Evolutionary conservation across 2,113 vertebrate species (phyloP).

Genomic region (Eubucco bourcierii): DNA sequence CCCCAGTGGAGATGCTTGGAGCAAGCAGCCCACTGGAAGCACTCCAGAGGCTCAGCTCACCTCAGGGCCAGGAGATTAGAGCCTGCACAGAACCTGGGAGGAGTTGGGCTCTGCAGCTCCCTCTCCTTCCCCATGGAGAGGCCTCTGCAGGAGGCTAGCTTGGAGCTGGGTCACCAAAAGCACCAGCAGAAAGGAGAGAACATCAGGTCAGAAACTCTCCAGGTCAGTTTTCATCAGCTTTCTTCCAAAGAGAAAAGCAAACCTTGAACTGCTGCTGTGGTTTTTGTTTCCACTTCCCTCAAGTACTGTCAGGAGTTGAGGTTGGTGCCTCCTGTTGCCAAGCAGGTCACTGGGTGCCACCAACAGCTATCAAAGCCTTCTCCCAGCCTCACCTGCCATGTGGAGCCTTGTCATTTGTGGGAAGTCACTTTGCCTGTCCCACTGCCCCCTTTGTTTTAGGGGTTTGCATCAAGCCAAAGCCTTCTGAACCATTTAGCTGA

Average conservation of each 20-base stretch:
- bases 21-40: not conserved
- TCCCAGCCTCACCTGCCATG: not conserved
- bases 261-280: not conserved
- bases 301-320: not conserved
- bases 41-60: not conserved
- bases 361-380: not conserved
- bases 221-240: not conserved
- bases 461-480: not conserved
- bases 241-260: not conserved
- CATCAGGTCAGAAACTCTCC: not conserved
- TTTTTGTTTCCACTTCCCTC: not conserved
- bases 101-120: not conserved
- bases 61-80: not conserved
- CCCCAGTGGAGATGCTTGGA: not conserved
- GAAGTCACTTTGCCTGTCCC: not conserved
- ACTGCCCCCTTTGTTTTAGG: not conserved
- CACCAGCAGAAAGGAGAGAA: not conserved
- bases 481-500: not conserved
- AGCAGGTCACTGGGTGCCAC: not conserved
- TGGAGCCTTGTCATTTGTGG: not conserved
- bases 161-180: not conserved
- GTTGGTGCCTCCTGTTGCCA: not conserved
- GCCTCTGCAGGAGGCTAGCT: not conserved
- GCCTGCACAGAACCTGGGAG: not conserved
- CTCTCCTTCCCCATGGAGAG: not conserved